A percentile compares a stretch with the other conserved stretches of the same genome.
Conservation (phyloP, 2,113 vertebrate genomes). For the Perca fluviatilis region DNA sequence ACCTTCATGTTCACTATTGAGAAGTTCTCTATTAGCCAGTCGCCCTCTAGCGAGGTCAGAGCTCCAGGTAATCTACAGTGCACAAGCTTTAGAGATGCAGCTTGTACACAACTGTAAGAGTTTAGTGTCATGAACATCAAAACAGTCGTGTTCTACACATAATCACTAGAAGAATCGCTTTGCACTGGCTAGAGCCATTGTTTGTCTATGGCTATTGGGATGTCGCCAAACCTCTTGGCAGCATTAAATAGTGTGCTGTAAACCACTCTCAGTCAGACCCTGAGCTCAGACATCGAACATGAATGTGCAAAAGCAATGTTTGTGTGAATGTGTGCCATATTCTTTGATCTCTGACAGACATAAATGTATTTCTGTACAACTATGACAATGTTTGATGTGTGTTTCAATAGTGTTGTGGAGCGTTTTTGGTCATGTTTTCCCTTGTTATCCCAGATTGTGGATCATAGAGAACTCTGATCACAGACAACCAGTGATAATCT, state of each 20-base stretch:
- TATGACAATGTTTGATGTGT: neutral
- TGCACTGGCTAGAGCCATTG: neutral
- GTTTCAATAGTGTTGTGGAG: neutral
- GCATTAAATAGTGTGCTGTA: neutral
- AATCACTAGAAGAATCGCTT: neutral
- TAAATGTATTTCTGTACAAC: neutral
- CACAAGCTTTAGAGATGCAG: neutral
- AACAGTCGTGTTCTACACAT: neutral
- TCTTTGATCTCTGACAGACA: neutral
- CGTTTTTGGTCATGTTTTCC: neutral
- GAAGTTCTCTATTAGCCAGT: neutral
- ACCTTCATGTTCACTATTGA: constrained; percentile 15
- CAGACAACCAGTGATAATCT: constrained; percentile 26
- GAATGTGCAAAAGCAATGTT: neutral
- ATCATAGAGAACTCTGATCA: constrained; percentile 32
- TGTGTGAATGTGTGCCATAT: neutral
- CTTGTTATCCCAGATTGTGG: constrained; percentile 8
- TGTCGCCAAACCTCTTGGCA: neutral
- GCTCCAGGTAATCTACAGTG: neutral
- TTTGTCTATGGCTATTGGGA: neutral
- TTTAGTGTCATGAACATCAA: neutral
- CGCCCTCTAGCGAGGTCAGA: constrained; percentile 35
- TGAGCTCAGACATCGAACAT: neutral
- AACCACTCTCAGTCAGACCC: neutral
- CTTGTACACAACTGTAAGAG: neutral